Evolutionary conservation across 2,113 vertebrate genomes (phyloP).

Genomic region (Zapus hudsonius): DNA sequence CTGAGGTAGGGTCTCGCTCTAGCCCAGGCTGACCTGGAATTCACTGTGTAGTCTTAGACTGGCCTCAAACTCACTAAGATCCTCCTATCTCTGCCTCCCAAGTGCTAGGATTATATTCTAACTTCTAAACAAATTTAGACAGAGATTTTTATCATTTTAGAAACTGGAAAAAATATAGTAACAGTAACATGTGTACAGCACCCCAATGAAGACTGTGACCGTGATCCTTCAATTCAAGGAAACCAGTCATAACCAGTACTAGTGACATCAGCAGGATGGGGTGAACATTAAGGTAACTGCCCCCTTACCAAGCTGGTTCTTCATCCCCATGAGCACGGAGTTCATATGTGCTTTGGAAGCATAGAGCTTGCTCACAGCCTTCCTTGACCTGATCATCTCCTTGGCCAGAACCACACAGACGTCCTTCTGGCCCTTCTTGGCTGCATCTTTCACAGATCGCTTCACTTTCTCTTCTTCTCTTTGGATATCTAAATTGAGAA

Average conservation of each 20-base stretch:
- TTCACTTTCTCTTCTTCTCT: slow-evolving; percentile 98
- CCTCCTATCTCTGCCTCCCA: no score
- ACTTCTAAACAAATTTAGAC: slow-evolving; percentile 23
- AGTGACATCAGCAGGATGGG: neutral
- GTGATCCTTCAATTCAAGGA: neutral
- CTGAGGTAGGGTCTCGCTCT: no score
- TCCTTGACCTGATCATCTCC: slow-evolving; percentile 95
- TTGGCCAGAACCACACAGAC: slow-evolving; percentile 96
- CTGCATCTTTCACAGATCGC: slow-evolving; percentile 96
- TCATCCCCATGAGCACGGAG: slow-evolving; percentile 97
- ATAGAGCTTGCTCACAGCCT: slow-evolving; percentile 93
- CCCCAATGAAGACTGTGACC: neutral
- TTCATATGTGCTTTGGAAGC: slow-evolving; percentile 99
- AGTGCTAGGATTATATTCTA: neutral
- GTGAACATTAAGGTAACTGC: neutral
- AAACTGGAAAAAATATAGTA: slow-evolving; percentile 39
- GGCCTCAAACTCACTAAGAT: no score
- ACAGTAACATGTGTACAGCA: slow-evolving; percentile 1
- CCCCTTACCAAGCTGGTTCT: slow-evolving; percentile 96
- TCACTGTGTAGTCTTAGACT: no score
- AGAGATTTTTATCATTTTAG: neutral
- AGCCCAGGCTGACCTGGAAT: no score
- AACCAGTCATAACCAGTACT: neutral
- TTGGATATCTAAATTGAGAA: slow-evolving; percentile 92
- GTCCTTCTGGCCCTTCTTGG: slow-evolving; percentile 96